phyloP scores from a whole-genome alignment of 2,113 vertebrate species.

The Ciconia boyciana region DNA sequence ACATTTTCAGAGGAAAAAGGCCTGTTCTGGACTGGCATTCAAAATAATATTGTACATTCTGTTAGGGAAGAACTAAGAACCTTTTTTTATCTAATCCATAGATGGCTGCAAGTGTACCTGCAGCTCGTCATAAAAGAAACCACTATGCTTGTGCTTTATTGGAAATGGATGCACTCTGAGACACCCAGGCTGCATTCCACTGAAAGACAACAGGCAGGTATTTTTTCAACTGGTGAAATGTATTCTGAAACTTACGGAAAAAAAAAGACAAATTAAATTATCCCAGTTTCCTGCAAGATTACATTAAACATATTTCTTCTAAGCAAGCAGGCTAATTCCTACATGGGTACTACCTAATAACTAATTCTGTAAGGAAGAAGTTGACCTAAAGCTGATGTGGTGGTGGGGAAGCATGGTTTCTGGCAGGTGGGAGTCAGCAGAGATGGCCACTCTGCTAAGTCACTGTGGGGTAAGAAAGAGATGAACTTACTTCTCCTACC shows the following conservation, averaged over 20 bases:
- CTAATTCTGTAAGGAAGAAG: not conserved
- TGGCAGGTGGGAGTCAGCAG: not conserved
- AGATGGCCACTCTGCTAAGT: not conserved
- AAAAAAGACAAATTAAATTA: not conserved
- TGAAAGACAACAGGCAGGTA: not conserved
- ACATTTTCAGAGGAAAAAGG: not conserved
- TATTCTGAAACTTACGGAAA: not conserved
- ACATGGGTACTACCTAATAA: not conserved
- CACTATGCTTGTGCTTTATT: not conserved
- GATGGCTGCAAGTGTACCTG: not conserved
- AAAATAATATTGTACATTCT: not conserved
- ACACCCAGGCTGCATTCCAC: not conserved
- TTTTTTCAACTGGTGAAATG: not conserved
- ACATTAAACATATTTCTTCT: not conserved
- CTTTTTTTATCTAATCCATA: not conserved
- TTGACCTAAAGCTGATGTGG: not conserved
- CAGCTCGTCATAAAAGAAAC: not conserved
- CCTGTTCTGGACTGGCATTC: not conserved
- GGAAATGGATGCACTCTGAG: not conserved
- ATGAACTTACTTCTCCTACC: not conserved
- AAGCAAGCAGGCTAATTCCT: not conserved
- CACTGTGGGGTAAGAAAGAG: not conserved
- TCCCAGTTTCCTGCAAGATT: not conserved
- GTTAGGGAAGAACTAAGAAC: not conserved
- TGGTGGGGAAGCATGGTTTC: not conserved